phyloP scores from a whole-genome alignment of 1,140 invertebrate species.

The Rhopalosiphum maidis region DNA sequence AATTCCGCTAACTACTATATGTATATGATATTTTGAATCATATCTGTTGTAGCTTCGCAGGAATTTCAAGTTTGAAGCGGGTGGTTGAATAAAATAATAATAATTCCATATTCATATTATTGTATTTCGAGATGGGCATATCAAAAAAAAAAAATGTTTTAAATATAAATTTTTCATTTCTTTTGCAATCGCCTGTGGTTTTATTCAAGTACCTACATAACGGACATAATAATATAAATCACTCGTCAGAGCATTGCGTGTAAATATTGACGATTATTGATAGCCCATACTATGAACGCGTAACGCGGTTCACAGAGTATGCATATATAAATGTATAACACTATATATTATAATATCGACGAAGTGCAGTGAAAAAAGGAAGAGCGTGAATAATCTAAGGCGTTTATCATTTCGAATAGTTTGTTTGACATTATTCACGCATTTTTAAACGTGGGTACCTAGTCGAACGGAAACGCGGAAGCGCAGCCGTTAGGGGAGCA shows the following conservation, averaged over 20 bases:
- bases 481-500: background rate
- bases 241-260: background rate
- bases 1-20: too few relatives aligned
- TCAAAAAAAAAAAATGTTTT: background rate
- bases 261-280: slow-evolving; percentile 14
- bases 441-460: background rate
- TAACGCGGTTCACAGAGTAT: slow-evolving; percentile 2
- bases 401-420: background rate
- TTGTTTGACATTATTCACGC: slow-evolving; percentile 24
- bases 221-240: slow-evolving; percentile 8
- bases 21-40: too few relatives aligned
- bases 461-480: slow-evolving; percentile 28
- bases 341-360: background rate
- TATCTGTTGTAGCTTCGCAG: too few relatives aligned
- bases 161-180: background rate
- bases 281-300: background rate
- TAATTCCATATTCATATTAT: too few relatives aligned
- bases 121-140: background rate
- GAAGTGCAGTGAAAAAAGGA: background rate
- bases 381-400: slow-evolving; percentile 24
- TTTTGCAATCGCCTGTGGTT: background rate
- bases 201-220: background rate
- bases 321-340: slow-evolving; percentile 1
- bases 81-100: too few relatives aligned
- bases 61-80: too few relatives aligned